Percentiles rank a stretch among this genome's conserved stretches.
These are phyloP conservation scores for Agrypnia vestita DNA, from an alignment of 1,140 invertebrate genomes.

Conservation along the genomic window DNA sequence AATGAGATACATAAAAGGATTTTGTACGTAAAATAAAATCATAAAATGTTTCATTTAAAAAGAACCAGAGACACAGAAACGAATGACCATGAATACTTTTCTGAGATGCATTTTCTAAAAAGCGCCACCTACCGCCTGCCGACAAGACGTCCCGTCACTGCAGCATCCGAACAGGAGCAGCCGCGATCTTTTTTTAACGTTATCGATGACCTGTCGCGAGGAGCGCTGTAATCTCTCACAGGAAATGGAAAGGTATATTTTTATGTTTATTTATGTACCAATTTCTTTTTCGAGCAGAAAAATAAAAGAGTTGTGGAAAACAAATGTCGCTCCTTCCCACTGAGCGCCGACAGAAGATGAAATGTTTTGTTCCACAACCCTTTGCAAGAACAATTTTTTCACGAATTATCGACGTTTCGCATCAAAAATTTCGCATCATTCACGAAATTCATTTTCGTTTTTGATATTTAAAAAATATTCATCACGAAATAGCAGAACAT, in stretches of 20 bases:
- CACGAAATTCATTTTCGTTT: neutral
- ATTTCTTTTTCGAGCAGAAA: slow-evolving; percentile 55
- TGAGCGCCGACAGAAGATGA: slow-evolving; percentile 8
- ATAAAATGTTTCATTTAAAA: no score
- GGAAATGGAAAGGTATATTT: slow-evolving; percentile 61
- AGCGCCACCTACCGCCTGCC: neutral
- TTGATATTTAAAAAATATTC: neutral
- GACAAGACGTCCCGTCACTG: slow-evolving; percentile 1
- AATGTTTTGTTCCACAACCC: slow-evolving; percentile 33
- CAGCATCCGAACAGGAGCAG: slow-evolving; percentile 12
- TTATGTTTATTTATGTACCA: slow-evolving; percentile 59
- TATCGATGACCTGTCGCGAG: slow-evolving; percentile 59
- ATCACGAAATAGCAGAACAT: no score
- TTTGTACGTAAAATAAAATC: no score
- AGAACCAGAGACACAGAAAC: no score
- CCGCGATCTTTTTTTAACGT: slow-evolving; percentile 45
- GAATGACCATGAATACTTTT: neutral
- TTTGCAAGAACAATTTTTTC: neutral
- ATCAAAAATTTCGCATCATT: neutral
- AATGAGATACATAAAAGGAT: no score
- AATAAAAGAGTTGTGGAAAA: slow-evolving; percentile 54
- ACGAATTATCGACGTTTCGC: slow-evolving; percentile 16
- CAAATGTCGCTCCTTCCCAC: slow-evolving; percentile 56
- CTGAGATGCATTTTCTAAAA: neutral
- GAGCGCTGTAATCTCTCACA: slow-evolving; percentile 60